Conservation (phyloP, 2,113 vertebrate genomes). For the Cryptotis parvus region DNA sequence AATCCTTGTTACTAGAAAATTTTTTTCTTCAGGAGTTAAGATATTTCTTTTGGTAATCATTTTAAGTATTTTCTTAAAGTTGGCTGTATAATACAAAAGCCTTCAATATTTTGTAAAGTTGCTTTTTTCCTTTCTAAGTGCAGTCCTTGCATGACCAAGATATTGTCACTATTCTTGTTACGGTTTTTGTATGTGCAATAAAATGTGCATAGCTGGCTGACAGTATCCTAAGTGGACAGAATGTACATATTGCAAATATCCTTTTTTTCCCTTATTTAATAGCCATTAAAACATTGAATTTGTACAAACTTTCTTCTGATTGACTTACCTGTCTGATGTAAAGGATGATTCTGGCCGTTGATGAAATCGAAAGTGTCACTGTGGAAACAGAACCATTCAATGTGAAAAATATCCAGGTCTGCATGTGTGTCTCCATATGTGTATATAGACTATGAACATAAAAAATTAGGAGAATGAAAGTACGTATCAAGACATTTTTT, state of each 20-base stretch:
- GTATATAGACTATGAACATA: neutral
- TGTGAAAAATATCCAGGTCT: neutral
- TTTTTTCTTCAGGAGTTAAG: conserved; percentile 85
- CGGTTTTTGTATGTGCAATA: conserved; percentile 87
- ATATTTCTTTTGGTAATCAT: conserved; percentile 85
- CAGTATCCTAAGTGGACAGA: conserved; percentile 86
- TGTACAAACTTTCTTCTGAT: conserved; percentile 79
- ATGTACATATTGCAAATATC: conserved; percentile 85
- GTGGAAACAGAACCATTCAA: neutral
- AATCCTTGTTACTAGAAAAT: conserved; percentile 89
- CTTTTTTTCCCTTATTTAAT: conserved; percentile 80
- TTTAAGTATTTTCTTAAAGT: conserved; percentile 84
- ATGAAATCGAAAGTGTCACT: neutral
- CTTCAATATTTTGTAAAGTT: conserved; percentile 88
- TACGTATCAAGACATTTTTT: neutral
- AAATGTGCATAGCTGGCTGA: conserved; percentile 82
- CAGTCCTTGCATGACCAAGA: conserved; percentile 80
- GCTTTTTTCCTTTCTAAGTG: conserved; percentile 75
- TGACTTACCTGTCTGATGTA: neutral
- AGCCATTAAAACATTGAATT: conserved; percentile 89
- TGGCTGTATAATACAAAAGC: conserved; percentile 85
- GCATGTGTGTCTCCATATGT: neutral
- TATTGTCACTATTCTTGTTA: conserved; percentile 82
- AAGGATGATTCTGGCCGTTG: neutral
- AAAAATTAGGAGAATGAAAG: neutral